phyloP scores from a whole-genome alignment of 2,888 invertebrate genomes.

The Hypercompe scribonia region DNA sequence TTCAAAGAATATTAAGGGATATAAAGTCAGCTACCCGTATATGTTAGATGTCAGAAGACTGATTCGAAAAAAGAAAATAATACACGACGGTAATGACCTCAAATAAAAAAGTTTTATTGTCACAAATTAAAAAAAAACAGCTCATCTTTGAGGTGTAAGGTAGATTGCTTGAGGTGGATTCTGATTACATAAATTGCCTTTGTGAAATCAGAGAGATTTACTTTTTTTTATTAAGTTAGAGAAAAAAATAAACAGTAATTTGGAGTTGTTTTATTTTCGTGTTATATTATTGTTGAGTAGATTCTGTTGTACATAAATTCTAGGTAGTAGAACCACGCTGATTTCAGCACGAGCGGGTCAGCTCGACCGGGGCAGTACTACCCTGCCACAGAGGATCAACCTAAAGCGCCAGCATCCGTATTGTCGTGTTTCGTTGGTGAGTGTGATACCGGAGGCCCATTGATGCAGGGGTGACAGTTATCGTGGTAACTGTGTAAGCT shows the following conservation, averaged over 20 bases:
- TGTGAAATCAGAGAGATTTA: not conserved
- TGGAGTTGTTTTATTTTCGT: not conserved
- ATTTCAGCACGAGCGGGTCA: no score
- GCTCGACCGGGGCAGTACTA: no score
- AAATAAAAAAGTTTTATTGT: constrained; percentile 4
- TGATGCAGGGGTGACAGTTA: no score
- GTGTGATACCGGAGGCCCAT: no score
- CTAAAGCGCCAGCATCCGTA: no score
- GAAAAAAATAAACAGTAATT: not conserved
- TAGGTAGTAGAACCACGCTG: no score
- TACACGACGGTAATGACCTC: not conserved
- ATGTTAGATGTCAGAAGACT: constrained; percentile 15
- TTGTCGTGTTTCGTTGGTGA: no score
- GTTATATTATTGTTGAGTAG: not conserved
- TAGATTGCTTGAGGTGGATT: not conserved
- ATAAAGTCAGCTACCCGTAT: constrained; percentile 20
- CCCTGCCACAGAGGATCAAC: no score
- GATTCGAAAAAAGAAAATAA: constrained; percentile 23
- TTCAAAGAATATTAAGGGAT: constrained; percentile 45
- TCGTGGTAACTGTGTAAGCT: no score
- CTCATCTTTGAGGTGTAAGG: not conserved
- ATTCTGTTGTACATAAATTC: not conserved
- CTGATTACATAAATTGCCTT: not conserved
- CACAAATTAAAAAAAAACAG: constrained; percentile 2
- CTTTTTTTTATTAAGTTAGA: not conserved